Base-by-base conservation (phyloP, 2,113 vertebrate species). In the Ochotona princeps region DNA sequence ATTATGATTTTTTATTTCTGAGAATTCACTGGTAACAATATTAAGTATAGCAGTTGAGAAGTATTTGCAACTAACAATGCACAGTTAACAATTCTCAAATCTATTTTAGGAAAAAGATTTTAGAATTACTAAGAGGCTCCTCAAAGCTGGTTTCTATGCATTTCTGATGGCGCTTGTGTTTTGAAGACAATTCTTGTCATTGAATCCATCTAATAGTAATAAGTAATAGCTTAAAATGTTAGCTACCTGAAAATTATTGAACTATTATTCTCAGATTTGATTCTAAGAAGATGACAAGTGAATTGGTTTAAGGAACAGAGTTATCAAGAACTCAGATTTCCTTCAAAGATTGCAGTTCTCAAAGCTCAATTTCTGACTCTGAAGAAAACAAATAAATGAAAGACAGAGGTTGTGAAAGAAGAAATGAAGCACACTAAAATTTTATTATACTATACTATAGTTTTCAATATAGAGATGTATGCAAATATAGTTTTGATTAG, bases 201-300 rank as follows among this genome's bases (percentile, higher is more conserved):
- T 35, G 74, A 69, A 28, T 89, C 93, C 38, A 83, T 70, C 49
- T 35, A 72, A 51, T 91, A 63, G 5, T 92, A n/a, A 79, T 91
- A 67, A 67, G 61, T 44, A 49, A 79, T 83, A n/a, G n/a, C 92
- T 23, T 32, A 83, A 92, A 85, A 66, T 74, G 38, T 44, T 96
- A 92, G 1, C 15, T 38, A 25, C 9, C 13, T 8, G 57, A 83
- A 93, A 79, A 2, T 30, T 90, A 30, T 76, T 73, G 73, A 87
- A 70, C 47, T 73, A 90, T 92, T 94, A 20, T 30, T 93, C 87
- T 95, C 95, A 93, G 54, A 84, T 93, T 95, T 95, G 72, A 61
- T 96, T 97, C 96, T 96, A 93, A 92, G 72, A 54, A 89, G 67
- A 92, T n/a, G 83, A 2, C 35, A 84, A 93, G 47, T 85, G 73